phyloP scores from a whole-genome alignment of 2,113 vertebrate species.

The Casuarius casuarius region DNA sequence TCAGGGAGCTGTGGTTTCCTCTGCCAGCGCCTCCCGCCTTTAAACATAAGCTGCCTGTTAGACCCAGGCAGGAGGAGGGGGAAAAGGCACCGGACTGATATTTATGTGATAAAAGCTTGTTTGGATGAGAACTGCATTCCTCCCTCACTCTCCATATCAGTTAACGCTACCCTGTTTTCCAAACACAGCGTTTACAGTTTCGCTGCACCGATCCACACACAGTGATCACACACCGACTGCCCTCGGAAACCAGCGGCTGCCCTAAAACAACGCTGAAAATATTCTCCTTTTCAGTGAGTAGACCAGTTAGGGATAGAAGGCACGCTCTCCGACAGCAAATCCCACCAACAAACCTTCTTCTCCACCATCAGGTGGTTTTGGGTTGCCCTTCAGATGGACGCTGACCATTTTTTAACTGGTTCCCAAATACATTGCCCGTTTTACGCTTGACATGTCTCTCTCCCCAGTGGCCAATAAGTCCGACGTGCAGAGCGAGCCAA shows the following conservation, averaged over 20 bases:
- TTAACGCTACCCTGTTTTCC: background rate
- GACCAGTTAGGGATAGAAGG: background rate
- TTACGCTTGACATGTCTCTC: rapidly evolving
- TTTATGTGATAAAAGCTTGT: background rate
- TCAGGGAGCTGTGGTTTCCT: background rate
- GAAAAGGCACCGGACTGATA: background rate
- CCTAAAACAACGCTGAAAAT: rapidly evolving
- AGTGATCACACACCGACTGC: background rate
- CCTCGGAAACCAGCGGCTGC: background rate
- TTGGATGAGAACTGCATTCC: background rate
- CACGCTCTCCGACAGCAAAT: background rate
- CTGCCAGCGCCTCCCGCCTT: background rate
- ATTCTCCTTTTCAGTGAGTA: background rate
- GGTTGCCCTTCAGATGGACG: background rate
- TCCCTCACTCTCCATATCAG: background rate
- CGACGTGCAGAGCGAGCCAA: background rate
- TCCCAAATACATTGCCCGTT: background rate
- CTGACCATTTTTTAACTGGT: too few species aligned
- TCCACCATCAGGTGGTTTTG: background rate
- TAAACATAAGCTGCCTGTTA: background rate
- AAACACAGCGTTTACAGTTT: background rate
- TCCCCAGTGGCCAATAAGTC: background rate
- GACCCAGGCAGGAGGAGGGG: background rate
- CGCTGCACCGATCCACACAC: background rate
- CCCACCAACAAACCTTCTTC: background rate